Base-by-base conservation (phyloP, 2,797 vertebrate species). In the Spatula clypeata region DNA sequence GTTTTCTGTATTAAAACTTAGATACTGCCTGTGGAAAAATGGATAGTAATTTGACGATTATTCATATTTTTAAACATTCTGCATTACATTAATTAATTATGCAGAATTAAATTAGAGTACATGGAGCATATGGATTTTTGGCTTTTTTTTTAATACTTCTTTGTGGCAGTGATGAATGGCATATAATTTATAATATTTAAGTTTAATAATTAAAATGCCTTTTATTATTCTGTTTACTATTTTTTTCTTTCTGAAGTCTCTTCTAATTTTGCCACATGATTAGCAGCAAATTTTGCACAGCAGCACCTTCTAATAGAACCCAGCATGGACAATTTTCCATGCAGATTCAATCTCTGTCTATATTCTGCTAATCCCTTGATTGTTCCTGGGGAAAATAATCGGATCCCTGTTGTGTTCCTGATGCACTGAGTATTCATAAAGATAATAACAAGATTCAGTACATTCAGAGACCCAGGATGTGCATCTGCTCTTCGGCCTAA, bases 281-380 rank as follows among this genome's bases (percentile, higher is more conserved):
- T 98, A 97, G 94, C 96, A 97, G 97, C 79, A 91, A 98, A 98
- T 98, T 97, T 98, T 97, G 96, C 98, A 97, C 98, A 98, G 98
- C 98, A 97, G 94, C 94, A 93, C 97, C 97, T 98, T 97, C 97
- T 99, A 99, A 99, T 99, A 99, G 98, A 98, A 98, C 98, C 24
- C 98, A 99, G 99, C 99, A 98, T 94, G 98, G 96, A 96, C 89
- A 96, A 98, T 98, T 97, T 98, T 98, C 97, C 96, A 98, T 76
- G 58, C 94, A 97, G 98, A 98, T 98, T 97, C 97, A 98, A 97
- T 98, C 98, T 98, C 97, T 93, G 53, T 95, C 97, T 98, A 97
- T 97, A 98, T 98, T 98, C 97, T 97, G 96, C 97, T 98, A 99
- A 99, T 99, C 98, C 98, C 98, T 97, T 98, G 98, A 99, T 99